Evolutionary conservation across 1,140 invertebrate genomes (phyloP).

Genomic region (Apis laboriosa): DNA sequence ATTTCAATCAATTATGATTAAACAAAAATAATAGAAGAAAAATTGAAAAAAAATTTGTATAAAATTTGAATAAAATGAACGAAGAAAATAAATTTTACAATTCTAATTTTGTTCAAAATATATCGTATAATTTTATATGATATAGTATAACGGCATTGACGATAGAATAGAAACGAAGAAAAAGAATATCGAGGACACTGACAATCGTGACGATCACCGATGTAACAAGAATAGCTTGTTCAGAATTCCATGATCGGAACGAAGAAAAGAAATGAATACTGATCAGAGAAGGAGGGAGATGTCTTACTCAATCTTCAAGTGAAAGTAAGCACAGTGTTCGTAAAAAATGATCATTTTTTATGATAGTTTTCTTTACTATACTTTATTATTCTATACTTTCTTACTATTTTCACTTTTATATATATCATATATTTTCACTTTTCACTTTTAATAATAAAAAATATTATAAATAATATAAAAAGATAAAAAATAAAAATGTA

Average conservation of each 20-base stretch:
- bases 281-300: not conserved
- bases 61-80: not conserved
- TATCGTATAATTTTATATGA: not conserved
- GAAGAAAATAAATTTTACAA: not conserved
- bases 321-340: not conserved
- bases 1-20: too few species aligned
- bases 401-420: too few species aligned
- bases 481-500: too few species aligned
- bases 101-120: not conserved
- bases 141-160: not conserved
- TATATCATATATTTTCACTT: too few species aligned
- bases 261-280: not conserved
- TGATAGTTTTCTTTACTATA: not conserved
- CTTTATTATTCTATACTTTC: too few species aligned
- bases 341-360: too few species aligned
- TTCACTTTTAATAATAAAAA: too few species aligned
- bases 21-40: not conserved
- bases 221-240: not conserved
- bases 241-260: not conserved
- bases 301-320: conserved; percentile 5
- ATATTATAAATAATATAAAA: too few species aligned
- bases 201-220: not conserved
- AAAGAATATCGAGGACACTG: conserved; percentile 3
- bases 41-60: not conserved
- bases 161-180: not conserved